Evolutionary conservation across 2,113 vertebrate genomes (phyloP).

Genomic region (Anthoscopus minutus): DNA sequence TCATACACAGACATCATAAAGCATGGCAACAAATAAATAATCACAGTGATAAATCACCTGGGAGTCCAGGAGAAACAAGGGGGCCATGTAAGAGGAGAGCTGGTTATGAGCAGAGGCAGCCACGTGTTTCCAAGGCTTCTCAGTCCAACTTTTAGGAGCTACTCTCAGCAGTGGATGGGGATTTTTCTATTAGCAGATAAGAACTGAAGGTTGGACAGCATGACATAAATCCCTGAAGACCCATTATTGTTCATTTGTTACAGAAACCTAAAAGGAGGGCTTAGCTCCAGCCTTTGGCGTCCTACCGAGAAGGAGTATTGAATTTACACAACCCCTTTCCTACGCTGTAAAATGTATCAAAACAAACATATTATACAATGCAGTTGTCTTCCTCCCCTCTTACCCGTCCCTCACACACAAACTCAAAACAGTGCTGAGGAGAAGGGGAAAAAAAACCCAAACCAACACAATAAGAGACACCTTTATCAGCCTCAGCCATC

Average conservation of each 20-base stretch:
- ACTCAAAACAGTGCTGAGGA: not conserved
- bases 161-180: not conserved
- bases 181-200: constrained; percentile 31
- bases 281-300: not conserved
- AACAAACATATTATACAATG: constrained; percentile 15
- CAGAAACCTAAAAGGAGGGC: constrained; percentile 4
- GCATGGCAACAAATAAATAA: not conserved
- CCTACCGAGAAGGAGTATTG: not conserved
- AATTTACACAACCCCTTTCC: not conserved
- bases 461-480: constrained; percentile 58
- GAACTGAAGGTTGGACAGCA: not conserved
- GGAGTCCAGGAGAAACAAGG: rapidly evolving
- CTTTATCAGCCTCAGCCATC: constrained; percentile 75
- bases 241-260: constrained; percentile 21
- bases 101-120: not conserved
- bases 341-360: not conserved
- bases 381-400: not conserved
- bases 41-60: rapidly evolving
- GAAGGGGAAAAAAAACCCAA: not conserved
- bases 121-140: not conserved
- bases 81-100: rapidly evolving
- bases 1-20: not conserved
- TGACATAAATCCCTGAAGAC: not conserved
- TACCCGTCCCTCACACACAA: not conserved
- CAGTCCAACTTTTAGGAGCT: not conserved